phyloP scores from a whole-genome alignment of 2,888 invertebrate genomes.

The Amphipoea lucens region DNA sequence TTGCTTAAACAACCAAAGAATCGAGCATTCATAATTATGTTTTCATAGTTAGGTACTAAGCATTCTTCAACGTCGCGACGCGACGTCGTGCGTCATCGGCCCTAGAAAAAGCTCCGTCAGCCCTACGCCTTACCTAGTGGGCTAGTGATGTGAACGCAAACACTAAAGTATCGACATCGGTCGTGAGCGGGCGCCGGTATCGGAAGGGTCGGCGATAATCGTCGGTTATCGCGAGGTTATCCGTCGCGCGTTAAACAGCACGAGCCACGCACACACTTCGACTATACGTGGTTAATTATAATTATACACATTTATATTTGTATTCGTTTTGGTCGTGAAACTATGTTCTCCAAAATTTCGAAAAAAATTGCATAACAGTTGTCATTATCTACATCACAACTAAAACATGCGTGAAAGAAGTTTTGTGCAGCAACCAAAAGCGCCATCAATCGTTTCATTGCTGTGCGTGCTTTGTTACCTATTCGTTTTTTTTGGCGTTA shows the following conservation, averaged over 20 bases:
- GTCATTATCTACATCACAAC: neutral
- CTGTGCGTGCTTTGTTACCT: neutral
- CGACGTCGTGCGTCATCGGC: neutral
- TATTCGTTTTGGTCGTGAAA: neutral
- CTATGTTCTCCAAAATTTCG: neutral
- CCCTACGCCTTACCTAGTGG: neutral
- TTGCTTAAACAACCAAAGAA: neutral
- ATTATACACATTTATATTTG: constrained; percentile 34
- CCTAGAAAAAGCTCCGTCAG: neutral
- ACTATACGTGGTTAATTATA: constrained; percentile 29
- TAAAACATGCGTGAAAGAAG: neutral
- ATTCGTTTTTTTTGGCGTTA: neutral
- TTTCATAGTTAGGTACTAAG: neutral
- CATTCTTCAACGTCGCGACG: neutral
- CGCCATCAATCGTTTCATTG: neutral
- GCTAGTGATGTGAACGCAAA: constrained; percentile 56
- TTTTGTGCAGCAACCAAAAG: neutral
- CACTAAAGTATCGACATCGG: constrained; percentile 56
- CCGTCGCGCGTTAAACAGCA: constrained; percentile 69
- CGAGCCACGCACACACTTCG: constrained; percentile 69
- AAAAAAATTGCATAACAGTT: neutral
- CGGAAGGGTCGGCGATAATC: constrained; percentile 66
- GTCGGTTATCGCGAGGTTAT: constrained; percentile 70
- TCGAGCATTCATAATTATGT: too few relatives aligned
- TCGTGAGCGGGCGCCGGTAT: constrained; percentile 33